Conservation (phyloP, 2,888 invertebrate species). For the Frankliniella intonsa region DNA sequence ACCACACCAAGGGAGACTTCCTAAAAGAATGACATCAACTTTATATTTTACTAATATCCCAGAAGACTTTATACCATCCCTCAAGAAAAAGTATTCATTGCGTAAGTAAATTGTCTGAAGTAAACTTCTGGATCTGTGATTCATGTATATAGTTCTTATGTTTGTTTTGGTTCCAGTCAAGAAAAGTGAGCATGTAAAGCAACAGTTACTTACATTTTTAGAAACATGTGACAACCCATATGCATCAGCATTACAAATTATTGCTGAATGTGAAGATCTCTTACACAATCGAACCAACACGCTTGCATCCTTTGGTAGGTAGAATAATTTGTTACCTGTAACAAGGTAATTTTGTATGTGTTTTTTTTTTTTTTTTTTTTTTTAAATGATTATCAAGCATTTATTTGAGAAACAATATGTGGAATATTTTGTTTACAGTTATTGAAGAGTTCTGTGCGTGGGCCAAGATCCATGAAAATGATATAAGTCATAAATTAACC, state of each 20-base stretch:
- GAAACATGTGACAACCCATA: conserved; percentile 1
- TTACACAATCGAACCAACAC: background rate
- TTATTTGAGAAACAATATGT: background rate
- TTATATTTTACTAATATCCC: background rate
- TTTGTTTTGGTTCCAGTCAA: background rate
- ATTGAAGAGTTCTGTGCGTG: conserved; percentile 47
- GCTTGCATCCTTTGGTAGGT: background rate
- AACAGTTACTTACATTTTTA: background rate
- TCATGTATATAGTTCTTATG: background rate
- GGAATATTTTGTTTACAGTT: conserved; percentile 41
- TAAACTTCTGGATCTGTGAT: background rate
- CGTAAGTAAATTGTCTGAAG: background rate
- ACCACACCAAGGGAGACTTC: background rate
- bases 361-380: no score
- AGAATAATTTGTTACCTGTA: background rate
- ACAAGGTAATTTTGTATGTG: no score
- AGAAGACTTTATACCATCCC: background rate
- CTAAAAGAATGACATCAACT: background rate
- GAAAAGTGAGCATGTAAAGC: conserved; percentile 3
- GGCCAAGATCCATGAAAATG: conserved; percentile 44
- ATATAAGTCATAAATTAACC: conserved; percentile 50
- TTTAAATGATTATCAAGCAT: background rate
- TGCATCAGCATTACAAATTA: background rate
- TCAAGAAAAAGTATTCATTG: background rate
- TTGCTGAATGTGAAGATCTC: background rate